Evolutionary conservation across 1,140 invertebrate species (phyloP), one percentile per base, ranked within the genome.

Genomic region (Pachyrhynchus sulphureomaculatus): DNA sequence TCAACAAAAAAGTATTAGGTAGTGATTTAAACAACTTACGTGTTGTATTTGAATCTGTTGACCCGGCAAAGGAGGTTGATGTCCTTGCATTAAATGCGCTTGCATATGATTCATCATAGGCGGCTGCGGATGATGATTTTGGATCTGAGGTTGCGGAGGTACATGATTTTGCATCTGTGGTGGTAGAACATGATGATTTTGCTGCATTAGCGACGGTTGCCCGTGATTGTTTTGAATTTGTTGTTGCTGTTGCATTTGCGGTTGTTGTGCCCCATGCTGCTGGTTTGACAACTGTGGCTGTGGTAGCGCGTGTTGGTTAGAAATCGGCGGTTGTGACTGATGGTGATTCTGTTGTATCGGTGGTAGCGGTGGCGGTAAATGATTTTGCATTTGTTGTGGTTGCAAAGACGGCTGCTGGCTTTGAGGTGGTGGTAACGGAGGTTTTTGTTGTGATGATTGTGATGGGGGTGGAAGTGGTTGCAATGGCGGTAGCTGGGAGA

Each of bases 231-330:
- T 26, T 8, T 26, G 24, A 6, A 29, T 29, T 29, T 29, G 26
- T 29, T 2, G 2, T 6, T 2, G 26, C 1, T 29, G 26, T 9
- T 29, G 26, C 6, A 9, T 29, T 10, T 29, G 26, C 8, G 12
- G 8, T 29, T 29, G 26, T 10, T 29, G 26, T 10, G 8, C 6
- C 6, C 6, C 1, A 6, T 9, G 8, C 8, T 29, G 26, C 6
- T 29, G 26, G 12, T 29, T 29, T 29, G 1, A 13, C 17, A 18
- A 18, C 36, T 39, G 24, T 32, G 44, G 45, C 17, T 34, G 60
- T n/a, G 39, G 64, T n/a, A 32, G 64, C 5, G 41, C 41, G 37
- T 17, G 34, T 17, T 47, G 44, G 18, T 58, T 47, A 20, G 21
- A 20, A 2, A 21, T 48, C 23, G 13, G 47, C 9, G 37, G 52